phyloP scores from a whole-genome alignment of 2,113 vertebrate genomes.

The Trachemys scripta region DNA sequence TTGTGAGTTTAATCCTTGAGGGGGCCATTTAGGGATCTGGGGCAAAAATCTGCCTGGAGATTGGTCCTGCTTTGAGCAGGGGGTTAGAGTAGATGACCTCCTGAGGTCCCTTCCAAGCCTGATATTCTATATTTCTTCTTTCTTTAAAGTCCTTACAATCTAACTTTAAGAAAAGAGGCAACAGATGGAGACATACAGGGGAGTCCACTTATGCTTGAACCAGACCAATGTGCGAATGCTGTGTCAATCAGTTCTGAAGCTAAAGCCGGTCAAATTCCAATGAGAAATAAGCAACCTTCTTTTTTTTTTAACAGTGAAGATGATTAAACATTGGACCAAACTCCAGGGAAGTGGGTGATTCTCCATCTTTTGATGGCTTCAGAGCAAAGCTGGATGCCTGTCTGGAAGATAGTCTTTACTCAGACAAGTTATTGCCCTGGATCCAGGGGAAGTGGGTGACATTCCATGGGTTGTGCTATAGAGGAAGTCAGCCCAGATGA shows the following conservation, averaged over 20 bases:
- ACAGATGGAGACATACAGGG: too few species aligned
- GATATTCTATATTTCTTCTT: too few species aligned
- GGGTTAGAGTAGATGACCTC: too few species aligned
- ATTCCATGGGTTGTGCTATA: not conserved
- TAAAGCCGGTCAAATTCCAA: not conserved
- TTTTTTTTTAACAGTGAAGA: not conserved
- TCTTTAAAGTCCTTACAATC: not conserved
- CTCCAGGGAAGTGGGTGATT: not conserved
- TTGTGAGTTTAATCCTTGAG: too few species aligned
- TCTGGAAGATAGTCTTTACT: not conserved
- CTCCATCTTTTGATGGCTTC: not conserved
- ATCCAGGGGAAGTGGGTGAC: not conserved
- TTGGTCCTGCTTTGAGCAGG: too few species aligned
- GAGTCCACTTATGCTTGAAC: not conserved
- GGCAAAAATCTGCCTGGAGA: too few species aligned
- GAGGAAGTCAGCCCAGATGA: not conserved
- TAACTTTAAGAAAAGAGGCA: not conserved
- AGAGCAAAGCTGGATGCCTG: not conserved
- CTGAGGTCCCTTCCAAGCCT: too few species aligned
- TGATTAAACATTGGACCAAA: not conserved
- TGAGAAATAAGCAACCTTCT: not conserved
- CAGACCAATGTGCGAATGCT: not conserved
- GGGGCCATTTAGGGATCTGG: too few species aligned
- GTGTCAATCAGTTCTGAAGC: not conserved
- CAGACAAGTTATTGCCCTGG: not conserved